Evolutionary conservation across 2,797 vertebrate species (phyloP).

Genomic region (Taenioides sp.): DNA sequence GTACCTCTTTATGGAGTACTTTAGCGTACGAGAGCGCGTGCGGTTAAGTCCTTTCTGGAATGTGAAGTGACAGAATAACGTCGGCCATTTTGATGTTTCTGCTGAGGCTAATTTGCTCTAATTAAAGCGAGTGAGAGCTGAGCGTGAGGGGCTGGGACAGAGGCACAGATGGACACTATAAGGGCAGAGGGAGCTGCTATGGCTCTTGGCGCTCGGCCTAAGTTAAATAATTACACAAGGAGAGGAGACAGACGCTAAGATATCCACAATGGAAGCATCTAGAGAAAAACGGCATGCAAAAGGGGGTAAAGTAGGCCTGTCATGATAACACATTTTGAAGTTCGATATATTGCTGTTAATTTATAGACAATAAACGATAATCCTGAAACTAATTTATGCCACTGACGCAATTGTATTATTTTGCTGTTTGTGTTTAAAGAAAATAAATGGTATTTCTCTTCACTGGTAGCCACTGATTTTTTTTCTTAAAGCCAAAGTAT

Average conservation of each 20-base stretch:
- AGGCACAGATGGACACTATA: conserved; percentile 68
- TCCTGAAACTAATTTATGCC: no score
- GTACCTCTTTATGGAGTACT: not conserved
- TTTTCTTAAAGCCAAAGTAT: no score
- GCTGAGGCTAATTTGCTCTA: conserved; percentile 67
- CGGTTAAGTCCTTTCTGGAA: conserved; percentile 31
- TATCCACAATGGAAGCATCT: conserved; percentile 26
- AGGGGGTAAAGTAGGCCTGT: not conserved
- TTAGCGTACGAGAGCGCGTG: not conserved
- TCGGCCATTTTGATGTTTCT: conserved; percentile 54
- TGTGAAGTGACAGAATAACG: conserved; percentile 48
- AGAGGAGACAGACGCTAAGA: conserved; percentile 52
- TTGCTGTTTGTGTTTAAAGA: no score
- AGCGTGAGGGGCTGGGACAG: conserved; percentile 48
- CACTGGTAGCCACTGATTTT: no score
- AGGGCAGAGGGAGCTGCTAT: conserved; percentile 63
- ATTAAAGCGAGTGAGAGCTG: conserved; percentile 66
- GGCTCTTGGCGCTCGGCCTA: conserved; percentile 60
- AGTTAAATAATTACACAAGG: conserved; percentile 70
- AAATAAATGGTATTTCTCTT: no score
- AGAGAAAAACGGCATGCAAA: conserved; percentile 46
- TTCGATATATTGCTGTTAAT: no score
- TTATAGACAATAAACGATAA: no score
- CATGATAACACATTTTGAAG: no score
- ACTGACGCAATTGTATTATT: no score